Base-by-base conservation (phyloP, 2,113 vertebrate genomes). In the Dasyornis broadbenti region DNA sequence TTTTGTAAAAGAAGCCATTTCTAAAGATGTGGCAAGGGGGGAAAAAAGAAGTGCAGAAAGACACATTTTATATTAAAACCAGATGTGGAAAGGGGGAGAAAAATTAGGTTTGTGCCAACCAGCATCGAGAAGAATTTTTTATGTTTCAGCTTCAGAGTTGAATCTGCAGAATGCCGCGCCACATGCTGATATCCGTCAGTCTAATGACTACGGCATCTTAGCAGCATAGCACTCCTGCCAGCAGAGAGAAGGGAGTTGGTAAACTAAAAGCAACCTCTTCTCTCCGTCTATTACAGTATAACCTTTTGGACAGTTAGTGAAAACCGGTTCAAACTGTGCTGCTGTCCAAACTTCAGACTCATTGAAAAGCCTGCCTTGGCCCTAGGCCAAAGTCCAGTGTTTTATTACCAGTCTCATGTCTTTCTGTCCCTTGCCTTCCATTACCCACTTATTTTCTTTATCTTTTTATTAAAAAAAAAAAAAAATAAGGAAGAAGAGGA, bases 11-110 rank as follows among this genome's bases (percentile, higher is more conserved):
- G 8, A 85, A 80, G 61, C 52, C 68, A 18, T 77, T 76, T 77
- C 69, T 64, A 75, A 97, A 91, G 56, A 90, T 90, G 84, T 83
- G 76, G 76, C 23, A 30, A 85, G n/a, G 22, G 14, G 16, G 6
- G 7, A 12, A 22, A 57, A 82, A 71, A 22, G 59, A 52, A 9
- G 14, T 0, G 0, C 23, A 66, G 60, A 92, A 92, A 91, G 84
- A 96, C 90, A 96, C 52, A 84, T 90, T 93, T 96, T 86, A 52
- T 81, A 97, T 95, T 70, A 90, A 63, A 82, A 95, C 82, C 95
- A 97, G 92, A 95, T 96, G 96, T 92, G 54, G 45, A 86, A 86
- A 93, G 53, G 26, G 44, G 81, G 42, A 9, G 16, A 28, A 53
- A 86, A 80, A 57, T 26, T 33, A 89, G 54, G 57, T 56, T 85